phyloP scores from a whole-genome alignment of 2,797 vertebrate genomes.

The Tinamus major region DNA sequence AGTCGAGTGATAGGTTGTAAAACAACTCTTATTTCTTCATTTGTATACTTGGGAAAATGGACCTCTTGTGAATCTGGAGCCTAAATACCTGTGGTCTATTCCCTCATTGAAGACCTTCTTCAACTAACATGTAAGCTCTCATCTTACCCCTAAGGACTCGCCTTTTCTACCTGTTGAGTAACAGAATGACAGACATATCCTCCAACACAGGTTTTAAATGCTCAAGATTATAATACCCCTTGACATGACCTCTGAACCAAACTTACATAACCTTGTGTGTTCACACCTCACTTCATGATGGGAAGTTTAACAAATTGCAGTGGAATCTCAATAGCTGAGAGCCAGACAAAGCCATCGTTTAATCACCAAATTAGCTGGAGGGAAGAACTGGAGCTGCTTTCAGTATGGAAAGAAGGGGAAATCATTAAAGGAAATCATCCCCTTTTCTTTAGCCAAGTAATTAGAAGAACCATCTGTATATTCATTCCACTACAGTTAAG shows the following conservation, averaged over 20 bases:
- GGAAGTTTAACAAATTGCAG: constrained; percentile 32
- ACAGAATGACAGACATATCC: background rate
- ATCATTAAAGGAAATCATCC: constrained; percentile 70
- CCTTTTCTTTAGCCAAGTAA: constrained; percentile 65
- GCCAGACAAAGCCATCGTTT: constrained; percentile 69
- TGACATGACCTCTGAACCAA: constrained; percentile 57
- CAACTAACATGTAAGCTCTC: background rate
- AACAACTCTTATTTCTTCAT: background rate
- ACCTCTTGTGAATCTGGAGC: background rate
- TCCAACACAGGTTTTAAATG: background rate
- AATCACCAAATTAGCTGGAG: constrained; percentile 58
- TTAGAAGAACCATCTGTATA: constrained; percentile 71
- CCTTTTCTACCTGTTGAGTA: background rate
- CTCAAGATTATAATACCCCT: constrained; percentile 17
- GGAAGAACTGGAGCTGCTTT: constrained; percentile 59
- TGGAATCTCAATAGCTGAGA: constrained; percentile 63
- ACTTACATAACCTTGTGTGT: background rate
- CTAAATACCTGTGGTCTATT: background rate
- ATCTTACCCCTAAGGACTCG: background rate
- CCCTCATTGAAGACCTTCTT: background rate
- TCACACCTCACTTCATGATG: background rate
- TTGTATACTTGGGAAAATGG: background rate
- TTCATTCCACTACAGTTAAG: constrained; percentile 61
- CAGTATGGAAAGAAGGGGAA: constrained; percentile 59
- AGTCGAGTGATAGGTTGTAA: background rate